Evolutionary conservation across 1,140 invertebrate genomes (phyloP), one percentile per base, ranked within the genome.

Genomic region (Nymphalis io): DNA sequence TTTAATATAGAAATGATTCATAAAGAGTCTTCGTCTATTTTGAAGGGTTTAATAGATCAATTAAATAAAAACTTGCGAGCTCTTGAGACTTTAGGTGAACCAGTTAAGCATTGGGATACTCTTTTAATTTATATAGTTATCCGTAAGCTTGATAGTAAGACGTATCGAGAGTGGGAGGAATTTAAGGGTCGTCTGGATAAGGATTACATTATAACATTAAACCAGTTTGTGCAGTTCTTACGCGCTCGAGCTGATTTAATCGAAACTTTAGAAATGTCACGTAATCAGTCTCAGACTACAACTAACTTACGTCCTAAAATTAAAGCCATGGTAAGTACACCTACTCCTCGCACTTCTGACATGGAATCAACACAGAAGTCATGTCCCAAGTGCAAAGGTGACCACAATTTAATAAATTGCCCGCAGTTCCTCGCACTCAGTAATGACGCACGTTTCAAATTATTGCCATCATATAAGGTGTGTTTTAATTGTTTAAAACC

Each of bases 1-100:
- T 72, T 74, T 62, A 72, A 72, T 11, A 15, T 73, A 3, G 59
- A 80, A 20, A n/a, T 20, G 6, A 23, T 39, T 16, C 27, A 33
- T 33, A 39, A 40, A 59, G 23, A 59, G n/a, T 18, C 57, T n/a
- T 21, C 6, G 12, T n/a, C 6, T 3, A n/a, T n/a, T 8, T 18
- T 48, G 6, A 13, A n/a, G 6, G 13, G 13, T 16, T n/a, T 48
- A n/a, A 18, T 48, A n/a, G 44, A 48, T 48, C 44, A 48, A 8
- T 13, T 48, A n/a, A 16, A n/a, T 3, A 48, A 48, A 48, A 48
- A 48, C 4, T 3, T 48, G 15, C 44, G 44, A 12, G 58, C 59
- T 6, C 16, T 69, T 40, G 21, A 53, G 11, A 44, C 60, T 3
- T 53, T 68, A 57, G 59, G 59, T 16, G 38, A 51, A 12, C 66